Conservation (phyloP, 2,888 invertebrate genomes). For the Metacarcinus magister region DNA sequence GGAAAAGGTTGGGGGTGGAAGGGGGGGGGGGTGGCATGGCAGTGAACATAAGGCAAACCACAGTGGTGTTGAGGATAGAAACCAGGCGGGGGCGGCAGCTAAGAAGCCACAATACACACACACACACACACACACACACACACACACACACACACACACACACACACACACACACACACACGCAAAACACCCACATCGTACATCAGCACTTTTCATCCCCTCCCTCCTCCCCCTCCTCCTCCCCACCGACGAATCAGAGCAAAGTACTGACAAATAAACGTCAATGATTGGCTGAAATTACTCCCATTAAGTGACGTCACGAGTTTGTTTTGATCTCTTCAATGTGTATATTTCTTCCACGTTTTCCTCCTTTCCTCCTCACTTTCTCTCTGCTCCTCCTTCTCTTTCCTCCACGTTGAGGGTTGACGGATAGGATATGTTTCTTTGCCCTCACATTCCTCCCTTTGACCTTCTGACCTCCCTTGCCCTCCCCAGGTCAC, state of each 20-base stretch:
- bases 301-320: background rate
- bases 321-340: background rate
- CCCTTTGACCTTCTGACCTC: background rate
- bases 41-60: background rate
- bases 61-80: background rate
- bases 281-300: background rate
- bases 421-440: background rate
- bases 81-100: background rate
- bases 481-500: conserved; percentile 29
- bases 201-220: background rate
- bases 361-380: background rate
- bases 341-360: background rate
- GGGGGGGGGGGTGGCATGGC: background rate
- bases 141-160: background rate
- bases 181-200: background rate
- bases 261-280: background rate
- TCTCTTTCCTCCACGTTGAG: background rate
- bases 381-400: background rate
- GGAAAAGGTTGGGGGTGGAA: background rate
- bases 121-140: conserved; percentile 4
- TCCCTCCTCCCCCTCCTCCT: background rate
- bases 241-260: background rate
- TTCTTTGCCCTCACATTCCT: background rate
- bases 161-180: conserved; percentile 21
- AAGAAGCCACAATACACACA: too few species aligned